Percentiles rank a stretch among this genome's conserved stretches.
Conservation (phyloP, 2,888 invertebrate species). For the Cryptus armator region DNA sequence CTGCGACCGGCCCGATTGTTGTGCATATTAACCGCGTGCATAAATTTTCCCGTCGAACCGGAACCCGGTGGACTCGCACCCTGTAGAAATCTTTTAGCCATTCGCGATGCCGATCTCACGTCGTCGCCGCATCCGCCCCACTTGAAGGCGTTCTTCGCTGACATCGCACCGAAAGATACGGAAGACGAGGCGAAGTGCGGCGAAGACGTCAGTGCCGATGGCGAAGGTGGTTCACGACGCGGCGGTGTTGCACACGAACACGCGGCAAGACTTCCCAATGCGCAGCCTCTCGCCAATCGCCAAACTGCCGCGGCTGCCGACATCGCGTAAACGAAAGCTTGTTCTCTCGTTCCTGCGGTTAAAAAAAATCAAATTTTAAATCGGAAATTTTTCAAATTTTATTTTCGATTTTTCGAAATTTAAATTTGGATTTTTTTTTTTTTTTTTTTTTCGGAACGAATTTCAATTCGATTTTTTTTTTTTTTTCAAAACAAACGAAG, state of each 20-base stretch:
- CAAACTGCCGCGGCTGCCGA: slow-evolving; percentile 92
- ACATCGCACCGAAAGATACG: slow-evolving; percentile 80
- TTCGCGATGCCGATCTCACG: slow-evolving; percentile 90
- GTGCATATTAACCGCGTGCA: slow-evolving; percentile 92
- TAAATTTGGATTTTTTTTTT: too few species aligned
- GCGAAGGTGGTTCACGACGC: slow-evolving; percentile 86
- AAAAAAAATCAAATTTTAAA: slow-evolving; percentile 5
- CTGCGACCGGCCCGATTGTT: slow-evolving; percentile 92
- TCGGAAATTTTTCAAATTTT: not conserved
- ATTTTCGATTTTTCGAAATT: not conserved
- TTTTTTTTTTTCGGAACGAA: too few species aligned
- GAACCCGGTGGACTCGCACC: slow-evolving; percentile 85
- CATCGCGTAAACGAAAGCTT: slow-evolving; percentile 94
- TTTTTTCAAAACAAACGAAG: too few species aligned
- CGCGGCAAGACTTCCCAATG: slow-evolving; percentile 90
- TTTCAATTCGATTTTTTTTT: too few species aligned
- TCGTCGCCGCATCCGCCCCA: slow-evolving; percentile 96
- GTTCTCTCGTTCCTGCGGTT: slow-evolving; percentile 92
- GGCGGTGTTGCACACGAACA: slow-evolving; percentile 93
- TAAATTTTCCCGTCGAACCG: slow-evolving; percentile 82
- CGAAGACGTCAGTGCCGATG: slow-evolving; percentile 82
- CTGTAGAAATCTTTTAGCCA: slow-evolving; percentile 91
- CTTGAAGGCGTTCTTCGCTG: slow-evolving; percentile 89
- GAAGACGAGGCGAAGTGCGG: slow-evolving; percentile 78
- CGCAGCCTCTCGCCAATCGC: slow-evolving; percentile 92